These are phyloP conservation scores for Paedocypris micromegethes DNA, from an alignment of 2,797 vertebrate genomes.

Conservation along the genomic window DNA sequence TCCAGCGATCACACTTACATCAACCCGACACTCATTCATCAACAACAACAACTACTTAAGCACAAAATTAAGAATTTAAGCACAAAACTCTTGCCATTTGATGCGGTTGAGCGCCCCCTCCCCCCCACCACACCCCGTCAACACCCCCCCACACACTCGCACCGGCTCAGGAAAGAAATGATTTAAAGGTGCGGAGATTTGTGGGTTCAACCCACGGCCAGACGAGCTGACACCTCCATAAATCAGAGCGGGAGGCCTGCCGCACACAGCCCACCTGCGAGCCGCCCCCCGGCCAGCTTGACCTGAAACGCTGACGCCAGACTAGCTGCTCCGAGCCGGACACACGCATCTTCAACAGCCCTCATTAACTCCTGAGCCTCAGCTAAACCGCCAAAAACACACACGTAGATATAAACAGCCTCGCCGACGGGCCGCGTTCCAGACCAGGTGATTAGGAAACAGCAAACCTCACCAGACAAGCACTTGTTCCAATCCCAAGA, in stretches of 20 bases:
- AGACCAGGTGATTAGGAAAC: conserved; percentile 49
- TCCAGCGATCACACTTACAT: conserved; percentile 24
- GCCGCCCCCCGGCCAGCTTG: conserved; percentile 44
- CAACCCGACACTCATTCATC: conserved; percentile 46
- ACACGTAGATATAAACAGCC: conserved; percentile 38
- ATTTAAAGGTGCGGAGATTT: conserved; percentile 66
- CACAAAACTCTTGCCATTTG: conserved; percentile 34
- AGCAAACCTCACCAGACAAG: conserved; percentile 48
- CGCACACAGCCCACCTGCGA: conserved; percentile 50
- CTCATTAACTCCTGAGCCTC: conserved; percentile 50
- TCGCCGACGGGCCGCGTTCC: conserved; percentile 42
- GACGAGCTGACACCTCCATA: conserved; percentile 59
- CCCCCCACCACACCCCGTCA: conserved; percentile 22
- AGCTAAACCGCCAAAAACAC: conserved; percentile 46
- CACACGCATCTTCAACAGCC: conserved; percentile 47
- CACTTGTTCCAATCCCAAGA: conserved; percentile 46
- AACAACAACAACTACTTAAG: conserved; percentile 9
- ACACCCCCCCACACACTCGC: conserved; percentile 12
- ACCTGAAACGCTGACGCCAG: conserved; percentile 50
- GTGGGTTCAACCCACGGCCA: conserved; percentile 63
- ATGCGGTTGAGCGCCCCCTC: conserved; percentile 40
- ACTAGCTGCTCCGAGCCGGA: conserved; percentile 41
- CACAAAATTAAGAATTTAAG: conserved; percentile 33
- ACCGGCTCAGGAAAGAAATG: conserved; percentile 46
- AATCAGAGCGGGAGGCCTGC: conserved; percentile 54